phyloP scores from a whole-genome alignment of 2,113 vertebrate genomes.

The Bubo blakistoni region DNA sequence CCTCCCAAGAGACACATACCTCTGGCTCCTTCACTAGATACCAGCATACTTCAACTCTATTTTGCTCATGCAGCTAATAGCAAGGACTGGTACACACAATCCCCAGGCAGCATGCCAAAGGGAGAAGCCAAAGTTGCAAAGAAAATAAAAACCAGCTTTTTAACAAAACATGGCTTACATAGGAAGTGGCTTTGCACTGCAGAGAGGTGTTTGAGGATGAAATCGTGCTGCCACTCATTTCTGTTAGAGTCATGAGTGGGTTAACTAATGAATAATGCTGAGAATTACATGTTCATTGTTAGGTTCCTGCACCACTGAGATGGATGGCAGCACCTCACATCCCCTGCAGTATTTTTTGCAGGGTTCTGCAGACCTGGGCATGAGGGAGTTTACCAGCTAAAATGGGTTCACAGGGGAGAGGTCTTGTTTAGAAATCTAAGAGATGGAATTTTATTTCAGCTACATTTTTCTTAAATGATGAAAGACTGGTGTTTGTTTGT shows the following conservation, averaged over 20 bases:
- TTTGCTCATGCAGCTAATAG: not conserved
- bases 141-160: not conserved
- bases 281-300: not conserved
- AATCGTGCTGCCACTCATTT: not conserved
- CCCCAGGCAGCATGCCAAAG: rapidly evolving
- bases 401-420: not conserved
- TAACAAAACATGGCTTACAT: not conserved
- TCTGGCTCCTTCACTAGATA: not conserved
- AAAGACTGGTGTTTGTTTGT: not conserved
- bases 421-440: not conserved
- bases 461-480: not conserved
- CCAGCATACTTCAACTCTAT: not conserved
- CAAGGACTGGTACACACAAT: not conserved
- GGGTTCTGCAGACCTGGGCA: not conserved
- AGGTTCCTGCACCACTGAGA: not conserved
- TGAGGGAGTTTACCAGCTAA: not conserved
- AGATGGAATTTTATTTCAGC: not conserved
- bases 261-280: not conserved
- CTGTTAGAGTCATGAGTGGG: not conserved
- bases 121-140: not conserved
- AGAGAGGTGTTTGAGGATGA: not conserved
- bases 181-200: not conserved
- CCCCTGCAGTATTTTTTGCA: not conserved
- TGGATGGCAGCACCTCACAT: not conserved
- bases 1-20: not conserved